A percentile compares a stretch with the other conserved stretches of the same genome.
phyloP scores from a whole-genome alignment of 2,113 vertebrate species.

The Nycticorax nycticorax region DNA sequence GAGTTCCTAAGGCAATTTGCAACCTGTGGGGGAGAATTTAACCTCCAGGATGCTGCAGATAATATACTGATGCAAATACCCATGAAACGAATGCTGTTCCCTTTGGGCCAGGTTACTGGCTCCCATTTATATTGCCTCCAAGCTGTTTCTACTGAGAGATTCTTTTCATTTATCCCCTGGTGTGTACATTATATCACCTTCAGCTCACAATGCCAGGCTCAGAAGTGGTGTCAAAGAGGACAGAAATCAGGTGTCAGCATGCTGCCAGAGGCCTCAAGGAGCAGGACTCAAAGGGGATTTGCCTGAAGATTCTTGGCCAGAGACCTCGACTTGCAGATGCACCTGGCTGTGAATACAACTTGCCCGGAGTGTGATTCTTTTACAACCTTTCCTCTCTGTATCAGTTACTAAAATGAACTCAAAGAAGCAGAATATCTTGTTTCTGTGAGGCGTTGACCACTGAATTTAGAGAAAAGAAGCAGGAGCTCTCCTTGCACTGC shows the following conservation, averaged over 20 bases:
- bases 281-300: neutral
- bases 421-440: neutral
- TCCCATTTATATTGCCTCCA: neutral
- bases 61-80: neutral
- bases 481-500: neutral
- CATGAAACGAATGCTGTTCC: neutral
- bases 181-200: neutral
- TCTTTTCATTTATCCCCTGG: neutral
- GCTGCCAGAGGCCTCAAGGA: neutral
- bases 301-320: neutral
- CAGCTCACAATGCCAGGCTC: neutral
- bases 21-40: neutral
- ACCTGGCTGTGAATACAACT: neutral
- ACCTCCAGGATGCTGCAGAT: neutral
- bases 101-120: neutral
- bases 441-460: neutral
- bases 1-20: neutral
- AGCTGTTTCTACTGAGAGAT: neutral
- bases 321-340: neutral
- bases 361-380: neutral
- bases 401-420: neutral
- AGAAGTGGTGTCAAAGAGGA: neutral
- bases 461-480: neutral
- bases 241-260: neutral
- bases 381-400: neutral